Evolutionary conservation across 2,113 vertebrate genomes (phyloP).

Genomic region (Mystacornis crossleyi): DNA sequence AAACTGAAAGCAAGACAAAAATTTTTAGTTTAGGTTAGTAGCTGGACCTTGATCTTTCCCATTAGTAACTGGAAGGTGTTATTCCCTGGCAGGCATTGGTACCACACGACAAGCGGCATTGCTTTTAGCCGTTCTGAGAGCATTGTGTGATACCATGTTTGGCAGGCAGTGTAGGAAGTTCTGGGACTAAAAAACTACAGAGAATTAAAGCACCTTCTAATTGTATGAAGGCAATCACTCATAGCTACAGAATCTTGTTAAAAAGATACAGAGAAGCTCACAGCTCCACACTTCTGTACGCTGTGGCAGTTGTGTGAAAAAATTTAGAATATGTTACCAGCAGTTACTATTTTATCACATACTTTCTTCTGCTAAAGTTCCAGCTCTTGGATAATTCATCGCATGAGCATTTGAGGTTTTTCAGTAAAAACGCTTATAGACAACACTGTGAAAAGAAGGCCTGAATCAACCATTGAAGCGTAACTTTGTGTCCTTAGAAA

Average conservation of each 20-base stretch:
- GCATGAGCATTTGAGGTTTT: background rate
- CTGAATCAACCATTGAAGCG: background rate
- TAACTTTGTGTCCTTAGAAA: background rate
- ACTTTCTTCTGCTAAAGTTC: background rate
- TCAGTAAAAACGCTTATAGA: background rate
- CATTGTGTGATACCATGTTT: background rate
- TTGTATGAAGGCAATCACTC: background rate
- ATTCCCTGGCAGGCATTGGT: background rate
- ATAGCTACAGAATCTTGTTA: background rate
- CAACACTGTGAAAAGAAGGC: background rate
- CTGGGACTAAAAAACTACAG: background rate
- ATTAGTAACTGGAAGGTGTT: background rate
- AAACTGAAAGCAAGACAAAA: background rate
- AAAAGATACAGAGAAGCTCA: background rate
- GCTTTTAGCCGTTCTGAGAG: background rate
- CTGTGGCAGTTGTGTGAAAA: background rate
- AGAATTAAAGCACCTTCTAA: background rate
- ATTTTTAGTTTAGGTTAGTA: background rate
- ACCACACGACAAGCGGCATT: background rate
- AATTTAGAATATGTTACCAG: background rate
- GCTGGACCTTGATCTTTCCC: background rate
- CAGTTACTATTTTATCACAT: background rate
- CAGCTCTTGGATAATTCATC: background rate
- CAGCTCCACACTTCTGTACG: background rate
- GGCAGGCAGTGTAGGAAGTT: background rate